A percentile compares a stretch with the other conserved stretches of the same genome.
Evolutionary conservation across 1,140 invertebrate genomes (phyloP).

Genomic region (Teleogryllus occipitalis): DNA sequence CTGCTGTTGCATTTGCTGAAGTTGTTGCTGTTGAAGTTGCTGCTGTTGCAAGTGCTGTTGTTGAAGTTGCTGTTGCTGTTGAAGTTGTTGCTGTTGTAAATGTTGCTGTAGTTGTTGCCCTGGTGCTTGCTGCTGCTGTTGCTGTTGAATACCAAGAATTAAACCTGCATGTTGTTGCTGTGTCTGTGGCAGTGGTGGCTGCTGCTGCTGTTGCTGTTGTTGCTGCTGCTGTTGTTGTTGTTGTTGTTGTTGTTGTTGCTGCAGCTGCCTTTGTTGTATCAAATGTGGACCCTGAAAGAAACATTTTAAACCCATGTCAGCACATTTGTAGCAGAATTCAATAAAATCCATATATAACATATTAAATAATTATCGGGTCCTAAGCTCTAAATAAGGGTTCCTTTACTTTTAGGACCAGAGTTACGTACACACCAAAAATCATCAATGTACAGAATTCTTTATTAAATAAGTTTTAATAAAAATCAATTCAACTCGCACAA

Average conservation of each 20-base stretch:
- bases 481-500: no score
- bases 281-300: slow-evolving; percentile 29
- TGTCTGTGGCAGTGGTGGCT: background rate
- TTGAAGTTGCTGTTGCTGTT: slow-evolving; percentile 28
- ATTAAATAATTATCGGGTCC: no score
- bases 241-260: slow-evolving; percentile 49
- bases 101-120: slow-evolving; percentile 26
- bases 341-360: no score
- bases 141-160: background rate
- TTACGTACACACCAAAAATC: no score
- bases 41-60: slow-evolving; percentile 25
- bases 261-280: slow-evolving; percentile 56
- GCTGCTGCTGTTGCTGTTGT: background rate
- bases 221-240: slow-evolving; percentile 7
- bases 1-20: slow-evolving; percentile 28
- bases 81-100: slow-evolving; percentile 23
- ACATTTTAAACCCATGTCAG: slow-evolving; percentile 26
- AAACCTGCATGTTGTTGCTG: background rate
- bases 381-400: background rate
- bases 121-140: slow-evolving; percentile 23
- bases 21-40: slow-evolving; percentile 24
- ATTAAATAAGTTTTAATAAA: no score
- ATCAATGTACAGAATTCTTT: no score
- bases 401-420: background rate
- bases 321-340: slow-evolving; percentile 27